These are phyloP conservation scores for Hydrozoanthus gracilis DNA, from an alignment of 92 coral and sea anemone genomes.

Conservation along the genomic window DNA sequence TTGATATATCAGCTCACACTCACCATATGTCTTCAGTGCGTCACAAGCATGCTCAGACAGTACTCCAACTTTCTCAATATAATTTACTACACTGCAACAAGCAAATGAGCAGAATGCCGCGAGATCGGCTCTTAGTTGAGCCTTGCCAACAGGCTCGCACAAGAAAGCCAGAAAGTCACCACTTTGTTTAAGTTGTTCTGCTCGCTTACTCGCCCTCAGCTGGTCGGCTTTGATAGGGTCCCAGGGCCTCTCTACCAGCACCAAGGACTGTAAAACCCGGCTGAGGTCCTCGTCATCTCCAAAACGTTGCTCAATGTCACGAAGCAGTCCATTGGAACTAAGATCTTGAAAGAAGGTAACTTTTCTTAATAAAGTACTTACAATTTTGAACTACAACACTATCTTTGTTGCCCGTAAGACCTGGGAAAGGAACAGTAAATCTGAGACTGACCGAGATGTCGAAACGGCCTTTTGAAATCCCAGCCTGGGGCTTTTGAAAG, in stretches of 20 bases:
- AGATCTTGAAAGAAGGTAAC: not conserved
- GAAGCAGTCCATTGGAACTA: not conserved
- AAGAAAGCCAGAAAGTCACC: conserved; percentile 12
- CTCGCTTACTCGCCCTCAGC: not conserved
- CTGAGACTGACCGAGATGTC: too few relatives aligned
- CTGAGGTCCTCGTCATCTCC: not conserved
- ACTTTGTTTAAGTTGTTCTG: not conserved
- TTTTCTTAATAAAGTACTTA: too few relatives aligned
- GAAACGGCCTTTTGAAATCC: too few relatives aligned
- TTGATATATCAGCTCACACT: not conserved
- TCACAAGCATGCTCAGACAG: not conserved
- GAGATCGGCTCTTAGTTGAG: conserved; percentile 7
- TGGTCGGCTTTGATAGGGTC: conserved; percentile 8
- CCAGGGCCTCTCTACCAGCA: conserved; percentile 30
- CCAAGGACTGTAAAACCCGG: conserved; percentile 13
- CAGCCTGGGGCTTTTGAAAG: too few relatives aligned
- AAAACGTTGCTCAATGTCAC: not conserved
- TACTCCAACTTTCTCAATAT: not conserved
- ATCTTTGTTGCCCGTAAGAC: too few relatives aligned
- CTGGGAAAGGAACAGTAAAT: too few relatives aligned
- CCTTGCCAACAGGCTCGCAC: conserved; percentile 18
- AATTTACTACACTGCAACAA: conserved; percentile 17
- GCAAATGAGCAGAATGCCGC: conserved; percentile 18
- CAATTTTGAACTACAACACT: too few relatives aligned
- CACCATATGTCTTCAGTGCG: conserved; percentile 25